A percentile compares a stretch with the other conserved stretches of the same genome.
Evolutionary conservation across 2,113 vertebrate genomes (phyloP).

Genomic region (Romanogobio albipinnatus): DNA sequence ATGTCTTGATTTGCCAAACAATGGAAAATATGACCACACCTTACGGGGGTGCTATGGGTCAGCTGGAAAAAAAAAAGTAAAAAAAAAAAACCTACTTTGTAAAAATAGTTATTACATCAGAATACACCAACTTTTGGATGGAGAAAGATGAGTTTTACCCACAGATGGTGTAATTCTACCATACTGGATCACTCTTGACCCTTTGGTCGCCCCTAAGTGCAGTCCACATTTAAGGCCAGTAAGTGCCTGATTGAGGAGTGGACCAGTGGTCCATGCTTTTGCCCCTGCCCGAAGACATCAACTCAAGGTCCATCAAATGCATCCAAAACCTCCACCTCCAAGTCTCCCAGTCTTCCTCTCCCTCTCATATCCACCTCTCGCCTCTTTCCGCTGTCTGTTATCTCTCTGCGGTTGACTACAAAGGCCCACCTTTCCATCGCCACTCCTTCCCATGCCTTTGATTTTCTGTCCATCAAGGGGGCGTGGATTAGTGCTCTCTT

Average conservation of each 20-base stretch:
- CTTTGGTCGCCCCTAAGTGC: not conserved
- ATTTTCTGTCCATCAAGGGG: constrained; percentile 78
- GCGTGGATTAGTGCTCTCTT: constrained; percentile 79
- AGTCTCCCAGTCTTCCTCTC: constrained; percentile 2
- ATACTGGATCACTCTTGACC: not conserved
- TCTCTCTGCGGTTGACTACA: constrained; percentile 50
- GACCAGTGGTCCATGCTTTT: not conserved
- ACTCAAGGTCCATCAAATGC: not conserved
- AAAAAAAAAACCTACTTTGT: not conserved
- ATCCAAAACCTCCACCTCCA: not conserved
- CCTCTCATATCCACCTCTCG: constrained; percentile 6
- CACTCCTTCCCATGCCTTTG: constrained; percentile 70
- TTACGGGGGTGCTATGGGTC: not conserved
- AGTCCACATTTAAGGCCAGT: not conserved
- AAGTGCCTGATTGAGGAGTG: not conserved
- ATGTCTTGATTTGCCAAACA: not conserved
- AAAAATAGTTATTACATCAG: not conserved
- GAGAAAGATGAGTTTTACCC: not conserved
- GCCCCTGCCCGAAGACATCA: not conserved
- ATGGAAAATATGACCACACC: not conserved
- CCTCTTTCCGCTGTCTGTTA: constrained; percentile 47
- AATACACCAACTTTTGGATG: not conserved
- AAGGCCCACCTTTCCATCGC: constrained; percentile 54
- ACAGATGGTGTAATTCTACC: not conserved
- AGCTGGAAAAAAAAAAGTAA: not conserved